Evolutionary conservation across 1,140 invertebrate genomes (phyloP), one percentile per base, ranked within the genome.

Genomic region (Aradophagus sp.): DNA sequence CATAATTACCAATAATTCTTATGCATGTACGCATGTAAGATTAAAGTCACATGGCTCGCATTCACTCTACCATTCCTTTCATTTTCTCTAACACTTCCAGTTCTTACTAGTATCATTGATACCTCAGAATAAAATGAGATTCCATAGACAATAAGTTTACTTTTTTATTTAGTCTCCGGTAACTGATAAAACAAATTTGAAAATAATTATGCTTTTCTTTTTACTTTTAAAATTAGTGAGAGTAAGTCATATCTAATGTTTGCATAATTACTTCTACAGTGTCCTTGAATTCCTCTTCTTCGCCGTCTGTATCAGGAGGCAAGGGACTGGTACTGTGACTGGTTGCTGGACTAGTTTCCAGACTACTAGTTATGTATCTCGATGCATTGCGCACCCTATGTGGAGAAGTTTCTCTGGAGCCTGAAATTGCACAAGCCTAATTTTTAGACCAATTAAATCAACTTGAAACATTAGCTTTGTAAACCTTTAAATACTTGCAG

Each of bases 251-350:
- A 42, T 63, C 10, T 11, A 12, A 16, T n/a, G 41, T 55, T 62
- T 47, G 41, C 31, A 58, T 62, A 81, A 80, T 85, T 76, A 92
- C 89, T 77, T 93, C 91, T 41, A 92, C 88, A 12, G 91, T 92
- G 82, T 93, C 92, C 56, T 90, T 91, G 80, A 91, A 93, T 82
- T 92, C 91, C 73, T 93, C 92, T 72, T 89, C 87, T 62, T 88
- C 88, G 13, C 87, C 86, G 63, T 93, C 91, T n/a, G 89, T 90
- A 73, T 92, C 91, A 61, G 89, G 87, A 50, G 84, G 86, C 67
- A 77, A 82, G 66, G 80, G 86, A 65, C 80, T 86, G 12, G 87
- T 83, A 71, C 85, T 87, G 39, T 85, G 87, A 71, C 84, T 84
- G 45, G 82, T 86, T 19, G 83, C 86, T 76, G 79, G 84, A 70